Evolutionary conservation across 2,888 invertebrate species (phyloP).

Genomic region (Cantharis rufa): DNA sequence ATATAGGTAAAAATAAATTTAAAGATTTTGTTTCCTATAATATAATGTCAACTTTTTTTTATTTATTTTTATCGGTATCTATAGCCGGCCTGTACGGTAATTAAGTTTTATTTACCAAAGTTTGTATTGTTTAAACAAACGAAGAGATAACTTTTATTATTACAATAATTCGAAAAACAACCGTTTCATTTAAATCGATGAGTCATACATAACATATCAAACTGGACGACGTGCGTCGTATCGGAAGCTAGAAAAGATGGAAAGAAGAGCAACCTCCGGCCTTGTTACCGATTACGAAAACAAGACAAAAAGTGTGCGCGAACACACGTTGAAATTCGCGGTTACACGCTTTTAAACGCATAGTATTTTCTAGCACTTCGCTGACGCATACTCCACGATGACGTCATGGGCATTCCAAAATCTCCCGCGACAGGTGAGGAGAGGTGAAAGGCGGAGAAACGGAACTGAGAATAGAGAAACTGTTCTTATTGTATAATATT

Average conservation of each 20-base stretch:
- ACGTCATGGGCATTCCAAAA: conserved; percentile 29
- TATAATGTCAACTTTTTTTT: not conserved
- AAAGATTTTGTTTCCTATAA: not conserved
- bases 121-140: not conserved
- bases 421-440: conserved; percentile 20
- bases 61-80: not conserved
- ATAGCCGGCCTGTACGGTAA: not conserved
- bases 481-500: conserved; percentile 1
- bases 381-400: conserved; percentile 16
- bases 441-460: conserved; percentile 20
- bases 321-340: not conserved
- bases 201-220: not conserved
- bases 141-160: not conserved
- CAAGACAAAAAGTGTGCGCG: not conserved
- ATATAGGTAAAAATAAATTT: not conserved
- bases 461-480: conserved; percentile 16
- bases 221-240: not conserved
- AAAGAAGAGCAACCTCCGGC: not conserved
- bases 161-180: not conserved
- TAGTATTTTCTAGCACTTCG: not conserved
- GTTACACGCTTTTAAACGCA: not conserved
- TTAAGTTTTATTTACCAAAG: not conserved
- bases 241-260: not conserved
- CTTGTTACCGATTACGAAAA: not conserved
- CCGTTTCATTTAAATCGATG: not conserved